phyloP scores from a whole-genome alignment of 92 coral and sea anemone genomes.

The Paramuricea clavata region DNA sequence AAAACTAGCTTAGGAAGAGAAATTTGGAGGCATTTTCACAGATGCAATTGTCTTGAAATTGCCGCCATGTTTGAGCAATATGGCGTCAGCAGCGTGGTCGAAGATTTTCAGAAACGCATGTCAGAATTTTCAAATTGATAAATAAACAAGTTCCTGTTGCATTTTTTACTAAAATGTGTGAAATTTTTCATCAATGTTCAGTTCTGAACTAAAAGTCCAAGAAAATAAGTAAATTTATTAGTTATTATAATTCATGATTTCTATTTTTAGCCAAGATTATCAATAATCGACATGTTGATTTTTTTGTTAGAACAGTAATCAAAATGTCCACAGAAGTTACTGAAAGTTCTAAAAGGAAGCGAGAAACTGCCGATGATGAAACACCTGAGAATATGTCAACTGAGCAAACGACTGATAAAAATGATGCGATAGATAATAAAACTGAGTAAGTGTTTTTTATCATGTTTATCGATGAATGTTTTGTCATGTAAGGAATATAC shows the following conservation, averaged over 20 bases:
- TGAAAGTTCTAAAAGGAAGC: conserved; percentile 2
- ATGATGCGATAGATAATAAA: conserved; percentile 30
- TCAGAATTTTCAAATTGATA: not conserved
- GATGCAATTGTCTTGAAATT: conserved; percentile 29
- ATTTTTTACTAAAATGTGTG: not conserved
- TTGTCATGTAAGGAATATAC: too few species aligned
- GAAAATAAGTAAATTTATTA: not conserved
- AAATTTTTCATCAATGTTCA: not conserved
- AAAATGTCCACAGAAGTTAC: conserved; percentile 25
- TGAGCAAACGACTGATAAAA: conserved; percentile 46
- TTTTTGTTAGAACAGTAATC: not conserved
- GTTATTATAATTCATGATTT: not conserved
- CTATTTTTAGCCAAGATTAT: conserved; percentile 27
- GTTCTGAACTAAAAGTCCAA: not conserved
- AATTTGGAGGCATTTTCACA: not conserved
- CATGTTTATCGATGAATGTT: not conserved
- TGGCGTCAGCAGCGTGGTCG: conserved; percentile 55
- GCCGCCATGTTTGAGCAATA: conserved; percentile 52
- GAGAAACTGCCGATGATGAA: conserved; percentile 18
- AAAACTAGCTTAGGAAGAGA: not conserved
- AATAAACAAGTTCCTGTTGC: not conserved
- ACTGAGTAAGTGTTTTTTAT: conserved; percentile 11
- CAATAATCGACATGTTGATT: conserved; percentile 4
- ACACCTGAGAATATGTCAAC: not conserved
- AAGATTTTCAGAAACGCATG: conserved; percentile 9